Conservation (phyloP, 2,888 invertebrate genomes). For the Augiades crinisus region DNA sequence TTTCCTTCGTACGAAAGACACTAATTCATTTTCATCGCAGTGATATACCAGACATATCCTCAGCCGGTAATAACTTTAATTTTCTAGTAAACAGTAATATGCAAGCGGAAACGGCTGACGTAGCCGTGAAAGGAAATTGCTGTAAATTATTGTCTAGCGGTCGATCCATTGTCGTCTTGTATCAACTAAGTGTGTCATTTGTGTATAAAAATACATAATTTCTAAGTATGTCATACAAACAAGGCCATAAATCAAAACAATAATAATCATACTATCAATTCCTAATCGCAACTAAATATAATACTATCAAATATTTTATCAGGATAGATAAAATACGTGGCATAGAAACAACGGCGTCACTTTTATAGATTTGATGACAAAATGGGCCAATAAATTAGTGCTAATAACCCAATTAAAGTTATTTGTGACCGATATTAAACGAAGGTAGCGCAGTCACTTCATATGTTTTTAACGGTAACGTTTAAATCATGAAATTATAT, state of each 20-base stretch:
- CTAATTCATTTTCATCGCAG: no score
- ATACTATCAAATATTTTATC: background rate
- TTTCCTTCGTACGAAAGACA: no score
- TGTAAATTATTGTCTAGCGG: conserved; percentile 60
- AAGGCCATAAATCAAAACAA: no score
- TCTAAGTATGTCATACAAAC: background rate
- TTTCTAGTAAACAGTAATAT: conserved; percentile 35
- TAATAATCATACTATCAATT: no score
- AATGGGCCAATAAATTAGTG: conserved; percentile 3
- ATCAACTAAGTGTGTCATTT: conserved; percentile 27
- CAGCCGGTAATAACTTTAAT: background rate
- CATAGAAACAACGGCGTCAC: conserved; percentile 6
- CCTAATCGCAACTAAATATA: background rate
- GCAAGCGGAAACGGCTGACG: conserved; percentile 38
- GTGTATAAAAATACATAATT: conserved; percentile 26
- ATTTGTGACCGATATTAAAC: background rate
- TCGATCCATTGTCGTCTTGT: conserved; percentile 32
- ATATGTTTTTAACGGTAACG: no score
- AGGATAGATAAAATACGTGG: background rate
- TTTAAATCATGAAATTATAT: no score
- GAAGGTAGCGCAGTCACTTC: no score
- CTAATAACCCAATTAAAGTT: conserved; percentile 9
- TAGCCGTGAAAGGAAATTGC: conserved; percentile 62
- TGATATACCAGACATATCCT: no score
- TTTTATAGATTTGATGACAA: conserved; percentile 15